A percentile compares a stretch with the other conserved stretches of the same genome.
Conservation (phyloP, 2,113 vertebrate genomes). For the Epinephelus moara region DNA sequence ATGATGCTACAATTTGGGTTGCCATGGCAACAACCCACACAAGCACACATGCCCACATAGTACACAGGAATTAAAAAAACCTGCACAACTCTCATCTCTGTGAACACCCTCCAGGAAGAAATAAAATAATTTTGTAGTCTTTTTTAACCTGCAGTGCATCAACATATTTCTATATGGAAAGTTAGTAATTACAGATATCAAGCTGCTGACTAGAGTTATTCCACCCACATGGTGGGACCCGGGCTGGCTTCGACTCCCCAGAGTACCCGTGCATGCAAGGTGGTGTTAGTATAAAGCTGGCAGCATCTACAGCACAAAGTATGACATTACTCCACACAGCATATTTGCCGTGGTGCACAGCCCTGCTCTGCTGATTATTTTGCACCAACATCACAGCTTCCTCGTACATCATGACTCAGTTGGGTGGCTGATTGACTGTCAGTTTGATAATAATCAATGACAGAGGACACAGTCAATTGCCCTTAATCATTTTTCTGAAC, state of each 20-base stretch:
- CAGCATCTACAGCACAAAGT: constrained; percentile 41
- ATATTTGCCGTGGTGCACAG: constrained; percentile 19
- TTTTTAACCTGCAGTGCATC: constrained; percentile 58
- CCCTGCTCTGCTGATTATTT: constrained; percentile 37
- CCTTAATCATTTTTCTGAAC: constrained; percentile 50
- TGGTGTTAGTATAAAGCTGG: constrained; percentile 39
- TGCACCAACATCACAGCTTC: neutral
- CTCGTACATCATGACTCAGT: constrained; percentile 30
- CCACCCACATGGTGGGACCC: constrained; percentile 42
- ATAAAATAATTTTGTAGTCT: constrained; percentile 48
- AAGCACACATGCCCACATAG: constrained; percentile 76
- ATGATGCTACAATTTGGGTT: constrained; percentile 82
- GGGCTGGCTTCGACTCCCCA: constrained; percentile 39
- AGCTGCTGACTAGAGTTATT: constrained; percentile 58
- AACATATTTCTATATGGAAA: constrained; percentile 45
- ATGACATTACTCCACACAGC: constrained; percentile 37
- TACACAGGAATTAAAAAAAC: constrained; percentile 70
- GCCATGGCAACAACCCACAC: constrained; percentile 83
- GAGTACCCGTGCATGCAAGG: constrained; percentile 45
- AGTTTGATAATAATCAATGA: constrained; percentile 54
- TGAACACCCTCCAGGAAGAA: neutral
- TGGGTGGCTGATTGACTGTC: constrained; percentile 44
- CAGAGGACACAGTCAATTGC: constrained; percentile 54
- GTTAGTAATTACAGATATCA: constrained; percentile 69
- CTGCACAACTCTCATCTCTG: constrained; percentile 50